These are phyloP conservation scores for Reticulitermes speratus DNA, from an alignment of 1,140 invertebrate genomes.

Conservation along the genomic window DNA sequence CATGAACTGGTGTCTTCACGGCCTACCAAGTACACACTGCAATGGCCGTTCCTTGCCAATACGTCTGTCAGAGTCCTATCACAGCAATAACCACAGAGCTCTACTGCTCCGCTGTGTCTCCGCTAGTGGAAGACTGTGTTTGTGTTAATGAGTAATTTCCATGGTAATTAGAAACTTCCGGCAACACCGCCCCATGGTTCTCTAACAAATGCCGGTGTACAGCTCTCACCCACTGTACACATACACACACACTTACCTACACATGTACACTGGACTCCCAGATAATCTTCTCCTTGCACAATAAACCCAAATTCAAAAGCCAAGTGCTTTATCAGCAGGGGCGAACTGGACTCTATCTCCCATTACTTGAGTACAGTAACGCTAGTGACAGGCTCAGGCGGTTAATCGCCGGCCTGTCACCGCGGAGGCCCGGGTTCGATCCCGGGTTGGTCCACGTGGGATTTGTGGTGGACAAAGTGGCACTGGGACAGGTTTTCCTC, in stretches of 20 bases:
- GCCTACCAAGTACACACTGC: no score
- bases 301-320: neutral
- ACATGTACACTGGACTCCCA: neutral
- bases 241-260: neutral
- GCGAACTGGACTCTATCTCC: no score
- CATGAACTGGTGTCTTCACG: neutral
- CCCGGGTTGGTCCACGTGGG: no score
- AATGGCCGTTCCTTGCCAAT: no score
- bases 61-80: no score
- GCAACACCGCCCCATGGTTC: neutral
- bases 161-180: slow-evolving; percentile 19
- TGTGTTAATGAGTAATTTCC: slow-evolving; percentile 16
- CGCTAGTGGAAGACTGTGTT: neutral
- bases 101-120: neutral
- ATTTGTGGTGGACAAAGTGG: no score
- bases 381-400: no score
- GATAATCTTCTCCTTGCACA: neutral
- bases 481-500: no score
- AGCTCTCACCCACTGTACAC: neutral
- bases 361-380: no score
- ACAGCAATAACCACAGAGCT: no score
- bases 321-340: neutral
- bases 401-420: no score
- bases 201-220: neutral
- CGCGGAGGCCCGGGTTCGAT: no score